Conservation (phyloP, 2,113 vertebrate genomes). For the Eulemur rufifrons region DNA sequence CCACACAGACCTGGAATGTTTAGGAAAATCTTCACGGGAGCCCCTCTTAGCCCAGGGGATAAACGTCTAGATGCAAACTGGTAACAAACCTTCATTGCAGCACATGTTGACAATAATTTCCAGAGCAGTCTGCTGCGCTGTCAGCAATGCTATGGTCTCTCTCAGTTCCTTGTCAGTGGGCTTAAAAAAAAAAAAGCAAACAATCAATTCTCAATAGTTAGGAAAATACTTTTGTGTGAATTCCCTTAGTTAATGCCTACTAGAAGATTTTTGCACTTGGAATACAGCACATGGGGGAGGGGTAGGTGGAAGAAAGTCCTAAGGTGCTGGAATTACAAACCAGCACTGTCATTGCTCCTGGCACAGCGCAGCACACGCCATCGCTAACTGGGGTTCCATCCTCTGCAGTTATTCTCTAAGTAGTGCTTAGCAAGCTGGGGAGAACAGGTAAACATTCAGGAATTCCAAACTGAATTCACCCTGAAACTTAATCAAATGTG, state of each 20-base stretch:
- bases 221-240: background rate
- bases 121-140: conserved; percentile 96
- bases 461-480: conserved; percentile 30
- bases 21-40: background rate
- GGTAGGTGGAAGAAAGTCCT: background rate
- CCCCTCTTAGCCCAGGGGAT: background rate
- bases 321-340: background rate
- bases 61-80: rapidly evolving
- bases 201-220: background rate
- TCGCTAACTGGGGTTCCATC: background rate
- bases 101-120: conserved; percentile 99
- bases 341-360: background rate
- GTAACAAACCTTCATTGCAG: conserved; percentile 92
- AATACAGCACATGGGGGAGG: background rate
- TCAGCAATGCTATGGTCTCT: conserved; percentile 91
- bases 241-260: background rate
- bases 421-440: background rate
- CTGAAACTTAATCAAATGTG: background rate
- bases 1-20: background rate
- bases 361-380: rapidly evolving
- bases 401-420: background rate
- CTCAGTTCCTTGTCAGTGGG: conserved; percentile 90
- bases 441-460: background rate
- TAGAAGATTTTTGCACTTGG: background rate
- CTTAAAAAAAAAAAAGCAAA: conserved; percentile 79